These are phyloP conservation scores for Drosophila mayri DNA, from an alignment of 1,140 invertebrate species.

Conservation along the genomic window DNA sequence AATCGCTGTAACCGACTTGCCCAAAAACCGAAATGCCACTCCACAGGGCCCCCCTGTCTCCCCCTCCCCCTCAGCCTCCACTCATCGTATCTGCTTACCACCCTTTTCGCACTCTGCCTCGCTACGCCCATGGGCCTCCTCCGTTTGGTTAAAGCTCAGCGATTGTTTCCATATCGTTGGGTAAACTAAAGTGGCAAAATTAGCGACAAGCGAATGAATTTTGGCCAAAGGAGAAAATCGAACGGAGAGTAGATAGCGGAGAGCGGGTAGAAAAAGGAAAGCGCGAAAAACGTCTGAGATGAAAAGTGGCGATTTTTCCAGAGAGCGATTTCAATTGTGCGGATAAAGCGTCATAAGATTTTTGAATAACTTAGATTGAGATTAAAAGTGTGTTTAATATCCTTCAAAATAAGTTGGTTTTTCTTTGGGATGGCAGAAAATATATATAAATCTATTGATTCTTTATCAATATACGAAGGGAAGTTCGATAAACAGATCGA, in stretches of 20 bases:
- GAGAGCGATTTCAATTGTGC: neutral
- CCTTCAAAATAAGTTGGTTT: neutral
- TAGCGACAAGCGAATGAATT: slow-evolving; percentile 39
- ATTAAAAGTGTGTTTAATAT: neutral
- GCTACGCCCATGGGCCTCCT: neutral
- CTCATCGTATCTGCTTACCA: neutral
- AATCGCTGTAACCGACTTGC: slow-evolving; percentile 79
- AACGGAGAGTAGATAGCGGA: too few relatives aligned
- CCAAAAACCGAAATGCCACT: slow-evolving; percentile 68
- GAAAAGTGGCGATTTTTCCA: slow-evolving; percentile 13
- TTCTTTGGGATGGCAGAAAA: neutral
- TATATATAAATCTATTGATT: neutral
- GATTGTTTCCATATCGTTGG: slow-evolving; percentile 75
- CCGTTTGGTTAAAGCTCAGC: slow-evolving; percentile 55
- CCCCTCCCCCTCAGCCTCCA: neutral
- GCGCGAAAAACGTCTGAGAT: neutral
- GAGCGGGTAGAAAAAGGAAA: neutral
- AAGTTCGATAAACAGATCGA: neutral
- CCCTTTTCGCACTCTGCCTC: neutral
- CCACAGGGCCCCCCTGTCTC: neutral
- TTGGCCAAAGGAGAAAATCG: slow-evolving; percentile 8
- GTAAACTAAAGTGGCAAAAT: slow-evolving; percentile 56
- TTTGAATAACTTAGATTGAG: neutral
- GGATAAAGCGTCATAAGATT: neutral
- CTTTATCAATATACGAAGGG: neutral